Percentiles rank a stretch among this genome's conserved stretches.
phyloP scores from a whole-genome alignment of 1,140 invertebrate genomes.

The Drosophila virilis region DNA sequence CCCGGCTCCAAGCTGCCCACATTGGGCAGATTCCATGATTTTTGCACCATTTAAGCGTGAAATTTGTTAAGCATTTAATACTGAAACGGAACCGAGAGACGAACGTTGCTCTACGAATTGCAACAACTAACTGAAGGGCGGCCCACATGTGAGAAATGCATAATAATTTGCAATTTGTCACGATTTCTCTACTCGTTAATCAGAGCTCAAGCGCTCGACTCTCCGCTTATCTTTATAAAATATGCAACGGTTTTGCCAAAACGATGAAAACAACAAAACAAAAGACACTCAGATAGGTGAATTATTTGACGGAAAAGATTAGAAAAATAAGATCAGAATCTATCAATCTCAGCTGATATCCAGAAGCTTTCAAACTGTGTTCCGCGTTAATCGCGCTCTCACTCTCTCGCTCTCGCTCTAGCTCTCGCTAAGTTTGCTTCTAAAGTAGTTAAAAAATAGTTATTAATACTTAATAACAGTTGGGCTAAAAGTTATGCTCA shows the following conservation, averaged over 20 bases:
- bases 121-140: constrained; percentile 22
- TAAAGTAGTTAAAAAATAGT: too few species aligned
- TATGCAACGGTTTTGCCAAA: constrained; percentile 49
- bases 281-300: constrained; percentile 17
- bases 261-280: constrained; percentile 41
- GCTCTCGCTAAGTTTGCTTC: too few species aligned
- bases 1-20: constrained; percentile 3
- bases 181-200: constrained; percentile 56
- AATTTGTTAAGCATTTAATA: not conserved
- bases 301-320: not conserved
- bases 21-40: constrained; percentile 67
- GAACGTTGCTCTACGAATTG: constrained; percentile 14
- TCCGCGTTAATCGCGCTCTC: not conserved
- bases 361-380: not conserved
- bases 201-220: constrained; percentile 15
- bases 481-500: not conserved
- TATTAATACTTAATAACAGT: not conserved
- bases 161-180: constrained; percentile 71
- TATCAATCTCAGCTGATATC: constrained; percentile 18
- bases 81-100: not conserved
- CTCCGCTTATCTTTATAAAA: constrained; percentile 47
- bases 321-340: not conserved
- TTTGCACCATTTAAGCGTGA: constrained; percentile 34
- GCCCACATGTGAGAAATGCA: constrained; percentile 33
- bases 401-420: too few species aligned